Evolutionary conservation across 2,113 vertebrate species (phyloP), one percentile per base, ranked within the genome.

Genomic region (Pithys albifrons): DNA sequence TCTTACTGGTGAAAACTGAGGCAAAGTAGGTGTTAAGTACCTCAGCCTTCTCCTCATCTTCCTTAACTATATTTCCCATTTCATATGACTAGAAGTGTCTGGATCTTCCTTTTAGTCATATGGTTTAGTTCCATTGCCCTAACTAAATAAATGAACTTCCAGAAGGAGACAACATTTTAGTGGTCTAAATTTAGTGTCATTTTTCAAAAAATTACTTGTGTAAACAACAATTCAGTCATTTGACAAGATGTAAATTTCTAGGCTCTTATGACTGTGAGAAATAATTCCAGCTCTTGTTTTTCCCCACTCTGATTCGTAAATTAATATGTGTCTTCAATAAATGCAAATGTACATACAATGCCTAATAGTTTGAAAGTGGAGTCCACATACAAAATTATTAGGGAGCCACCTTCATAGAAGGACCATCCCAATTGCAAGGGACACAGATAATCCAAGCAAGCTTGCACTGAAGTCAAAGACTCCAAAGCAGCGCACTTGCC

Each of bases 321-420:
- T 18, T 55, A 55, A 74, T 95, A 76, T 16, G 8, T 39, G 59
- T 19, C 12, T 70, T 87, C 52, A n/a, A 8, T 51, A 84, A 59
- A 61, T 9, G 10, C 0, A 0, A 31, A 33, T 61, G 13, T 62
- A 58, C 0, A 1, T 39, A 29, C 39, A 39, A 39, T 10, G 14
- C 14, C 20, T 86, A 55, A 57, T 2, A 48, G 33, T 25, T 69
- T 41, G 18, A 73, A 75, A 70, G 28, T 3, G 16, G 59, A 88
- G 57, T 55, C 29, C 20, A 77, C n/a, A 61, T 33, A 39, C 28
- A 41, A 41, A 41, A 41, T 41, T 41, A 4, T 91, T 9, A 73
- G 7, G 31, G 6, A 61, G 41, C 41, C 41, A 43, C 41, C 13
- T 84, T 77, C 27, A 37, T 1, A 61, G 29, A 78, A 77, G 59